These are phyloP conservation scores for Ctena decussata DNA, from an alignment of 2,888 invertebrate genomes.

Conservation along the genomic window DNA sequence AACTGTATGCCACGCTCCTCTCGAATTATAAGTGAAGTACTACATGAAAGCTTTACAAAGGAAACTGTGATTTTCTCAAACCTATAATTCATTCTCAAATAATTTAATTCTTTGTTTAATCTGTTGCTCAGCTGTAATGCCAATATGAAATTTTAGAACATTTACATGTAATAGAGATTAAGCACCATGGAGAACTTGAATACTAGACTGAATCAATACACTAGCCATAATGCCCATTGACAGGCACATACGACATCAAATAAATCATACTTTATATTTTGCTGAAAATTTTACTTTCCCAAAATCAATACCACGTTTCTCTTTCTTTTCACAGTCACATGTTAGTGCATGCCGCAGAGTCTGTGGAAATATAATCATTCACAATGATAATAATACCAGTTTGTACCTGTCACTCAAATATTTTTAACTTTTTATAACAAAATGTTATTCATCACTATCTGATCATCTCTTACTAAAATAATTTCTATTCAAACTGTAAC, in stretches of 20 bases:
- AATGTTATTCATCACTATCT: too few species aligned
- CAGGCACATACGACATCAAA: conserved; percentile 1
- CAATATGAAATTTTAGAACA: conserved; percentile 47
- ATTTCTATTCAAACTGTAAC: too few species aligned
- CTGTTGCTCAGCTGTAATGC: background rate
- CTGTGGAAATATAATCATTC: conserved; percentile 45
- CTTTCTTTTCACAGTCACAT: conserved; percentile 59
- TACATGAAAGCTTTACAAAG: too few species aligned
- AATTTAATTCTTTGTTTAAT: too few species aligned
- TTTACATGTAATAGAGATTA: conserved; percentile 17
- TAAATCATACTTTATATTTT: conserved; percentile 54
- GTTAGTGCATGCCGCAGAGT: conserved; percentile 56
- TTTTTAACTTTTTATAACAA: too few species aligned
- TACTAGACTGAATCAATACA: conserved; percentile 9
- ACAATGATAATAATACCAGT: background rate
- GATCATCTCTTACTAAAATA: too few species aligned
- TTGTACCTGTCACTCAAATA: too few species aligned
- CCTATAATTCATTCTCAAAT: too few species aligned
- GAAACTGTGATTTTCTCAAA: too few species aligned
- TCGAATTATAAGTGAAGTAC: too few species aligned
- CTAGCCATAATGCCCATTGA: conserved; percentile 13
- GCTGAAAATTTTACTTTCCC: conserved; percentile 56
- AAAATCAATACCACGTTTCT: conserved; percentile 45
- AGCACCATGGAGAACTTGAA: background rate
- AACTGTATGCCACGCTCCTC: too few species aligned